Evolutionary conservation across 2,888 invertebrate species (phyloP).

Genomic region (Hermodice carunculata): DNA sequence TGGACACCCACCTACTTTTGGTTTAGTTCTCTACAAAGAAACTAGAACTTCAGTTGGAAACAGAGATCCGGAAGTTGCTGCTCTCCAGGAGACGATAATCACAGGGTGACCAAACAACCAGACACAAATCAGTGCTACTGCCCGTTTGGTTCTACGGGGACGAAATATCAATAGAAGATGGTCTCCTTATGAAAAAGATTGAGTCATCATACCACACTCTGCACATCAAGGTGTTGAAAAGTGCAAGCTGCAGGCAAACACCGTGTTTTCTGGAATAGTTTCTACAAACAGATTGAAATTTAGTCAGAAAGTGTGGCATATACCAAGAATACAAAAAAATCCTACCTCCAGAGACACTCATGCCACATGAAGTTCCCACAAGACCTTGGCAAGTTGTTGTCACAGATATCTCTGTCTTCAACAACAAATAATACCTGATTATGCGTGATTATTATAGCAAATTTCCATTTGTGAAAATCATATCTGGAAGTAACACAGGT

Average conservation of each 20-base stretch:
- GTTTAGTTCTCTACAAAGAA: neutral
- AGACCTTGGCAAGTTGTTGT: neutral
- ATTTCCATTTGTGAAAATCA: neutral
- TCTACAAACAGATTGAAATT: neutral
- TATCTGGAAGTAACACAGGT: neutral
- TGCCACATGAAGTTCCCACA: neutral
- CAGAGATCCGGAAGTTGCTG: neutral
- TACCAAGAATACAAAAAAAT: neutral
- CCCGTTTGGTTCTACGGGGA: slow-evolving; percentile 23
- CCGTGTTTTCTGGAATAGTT: slow-evolving; percentile 23
- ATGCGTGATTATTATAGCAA: slow-evolving; percentile 10
- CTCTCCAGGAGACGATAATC: neutral
- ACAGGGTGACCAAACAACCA: slow-evolving; percentile 19
- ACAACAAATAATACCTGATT: neutral
- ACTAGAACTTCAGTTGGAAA: neutral
- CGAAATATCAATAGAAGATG: too few species aligned
- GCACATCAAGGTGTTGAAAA: slow-evolving; percentile 25
- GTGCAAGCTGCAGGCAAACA: slow-evolving; percentile 18
- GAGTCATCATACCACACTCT: slow-evolving; percentile 26
- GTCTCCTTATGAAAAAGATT: slow-evolving; percentile 28
- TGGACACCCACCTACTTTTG: neutral
- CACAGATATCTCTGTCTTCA: slow-evolving; percentile 1
- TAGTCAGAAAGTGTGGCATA: neutral
- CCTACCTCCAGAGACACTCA: neutral
- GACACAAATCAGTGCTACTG: slow-evolving; percentile 9